Percentiles rank a stretch among this genome's conserved stretches.
phyloP scores from a whole-genome alignment of 2,888 invertebrate species.

The Luperina testacea region DNA sequence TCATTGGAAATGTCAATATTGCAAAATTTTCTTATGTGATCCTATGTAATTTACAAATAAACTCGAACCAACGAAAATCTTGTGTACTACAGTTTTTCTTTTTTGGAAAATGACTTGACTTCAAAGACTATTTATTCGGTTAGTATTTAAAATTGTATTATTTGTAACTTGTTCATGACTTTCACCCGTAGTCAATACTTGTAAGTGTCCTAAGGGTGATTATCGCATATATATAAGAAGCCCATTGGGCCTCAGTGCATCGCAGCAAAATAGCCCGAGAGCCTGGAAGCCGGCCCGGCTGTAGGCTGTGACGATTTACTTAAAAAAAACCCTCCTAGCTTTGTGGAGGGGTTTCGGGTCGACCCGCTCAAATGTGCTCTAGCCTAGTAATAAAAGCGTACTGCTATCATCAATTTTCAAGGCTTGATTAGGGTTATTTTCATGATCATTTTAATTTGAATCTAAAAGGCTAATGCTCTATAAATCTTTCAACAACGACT shows the following conservation, averaged over 20 bases:
- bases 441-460: not conserved
- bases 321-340: no score
- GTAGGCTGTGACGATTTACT: no score
- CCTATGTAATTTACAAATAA: slow-evolving; percentile 45
- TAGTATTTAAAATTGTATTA: slow-evolving; percentile 26
- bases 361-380: no score
- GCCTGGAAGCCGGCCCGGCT: not conserved
- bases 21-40: slow-evolving; percentile 67
- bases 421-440: not conserved
- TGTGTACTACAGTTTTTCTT: slow-evolving; percentile 34
- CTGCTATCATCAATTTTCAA: not conserved
- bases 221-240: not conserved
- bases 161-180: not conserved
- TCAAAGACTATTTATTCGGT: slow-evolving; percentile 32
- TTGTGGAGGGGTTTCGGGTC: not conserved
- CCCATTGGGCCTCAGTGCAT: not conserved
- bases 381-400: not conserved
- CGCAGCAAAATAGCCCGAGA: not conserved
- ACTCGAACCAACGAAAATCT: slow-evolving; percentile 49
- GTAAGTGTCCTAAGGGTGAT: not conserved
- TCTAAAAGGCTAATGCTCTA: not conserved
- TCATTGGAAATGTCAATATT: slow-evolving; percentile 54
- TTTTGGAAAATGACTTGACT: slow-evolving; percentile 53
- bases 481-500: not conserved
- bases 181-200: not conserved